These are phyloP conservation scores for Cephonodes hylas DNA, from an alignment of 2,888 invertebrate species.

Conservation along the genomic window DNA sequence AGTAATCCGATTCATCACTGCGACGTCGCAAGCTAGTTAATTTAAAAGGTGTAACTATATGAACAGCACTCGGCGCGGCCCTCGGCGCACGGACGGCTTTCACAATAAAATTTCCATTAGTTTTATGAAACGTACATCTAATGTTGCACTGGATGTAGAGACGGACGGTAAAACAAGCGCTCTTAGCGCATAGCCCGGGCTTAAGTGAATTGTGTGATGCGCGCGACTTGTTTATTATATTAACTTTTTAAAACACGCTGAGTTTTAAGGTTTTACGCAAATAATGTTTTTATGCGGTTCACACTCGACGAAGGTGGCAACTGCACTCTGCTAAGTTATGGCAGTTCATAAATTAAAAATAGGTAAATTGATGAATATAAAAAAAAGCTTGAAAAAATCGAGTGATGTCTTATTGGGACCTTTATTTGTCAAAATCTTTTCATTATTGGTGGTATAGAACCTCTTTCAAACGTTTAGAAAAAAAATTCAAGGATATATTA, in stretches of 20 bases:
- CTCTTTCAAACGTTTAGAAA: too few species aligned
- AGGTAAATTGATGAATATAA: too few species aligned
- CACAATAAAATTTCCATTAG: slow-evolving; percentile 13
- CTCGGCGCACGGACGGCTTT: not conserved
- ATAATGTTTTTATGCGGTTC: too few species aligned
- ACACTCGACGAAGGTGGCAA: too few species aligned
- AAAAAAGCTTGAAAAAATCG: too few species aligned
- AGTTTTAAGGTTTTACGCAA: not conserved
- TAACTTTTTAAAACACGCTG: not conserved
- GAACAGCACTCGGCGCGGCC: not conserved
- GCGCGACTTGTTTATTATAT: not conserved
- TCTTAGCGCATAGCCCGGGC: not conserved
- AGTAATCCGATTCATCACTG: not conserved
- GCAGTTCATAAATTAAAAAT: too few species aligned
- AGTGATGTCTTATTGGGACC: too few species aligned
- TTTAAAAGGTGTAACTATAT: not conserved
- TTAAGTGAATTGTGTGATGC: not conserved
- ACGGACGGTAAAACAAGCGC: not conserved
- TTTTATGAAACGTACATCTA: slow-evolving; percentile 9
- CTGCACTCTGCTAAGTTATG: too few species aligned
- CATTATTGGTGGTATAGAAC: too few species aligned
- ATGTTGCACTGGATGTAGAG: not conserved
- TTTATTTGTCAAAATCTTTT: too few species aligned
- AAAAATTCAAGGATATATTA: too few species aligned
- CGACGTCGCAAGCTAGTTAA: not conserved